Percentiles rank a stretch among this genome's conserved stretches.
Conservation (phyloP, 2,797 vertebrate genomes). For the Craterocephalus amniculus region DNA sequence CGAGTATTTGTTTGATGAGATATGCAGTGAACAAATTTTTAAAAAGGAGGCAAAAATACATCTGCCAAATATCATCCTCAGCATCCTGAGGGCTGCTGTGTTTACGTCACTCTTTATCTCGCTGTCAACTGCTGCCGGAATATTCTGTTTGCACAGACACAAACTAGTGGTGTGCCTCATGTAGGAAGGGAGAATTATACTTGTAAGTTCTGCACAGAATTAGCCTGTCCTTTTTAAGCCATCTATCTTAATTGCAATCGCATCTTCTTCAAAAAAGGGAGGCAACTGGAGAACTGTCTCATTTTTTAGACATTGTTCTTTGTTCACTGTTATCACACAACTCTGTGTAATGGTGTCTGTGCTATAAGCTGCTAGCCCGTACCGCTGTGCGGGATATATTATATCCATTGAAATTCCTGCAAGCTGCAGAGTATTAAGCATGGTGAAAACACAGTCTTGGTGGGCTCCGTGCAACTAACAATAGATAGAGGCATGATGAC, state of each 20-base stretch:
- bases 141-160: constrained; percentile 47
- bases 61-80: constrained; percentile 69
- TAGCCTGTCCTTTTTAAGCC: constrained; percentile 64
- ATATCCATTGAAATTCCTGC: constrained; percentile 74
- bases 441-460: constrained; percentile 71
- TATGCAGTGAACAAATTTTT: constrained; percentile 69
- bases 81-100: constrained; percentile 56
- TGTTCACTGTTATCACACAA: constrained; percentile 79
- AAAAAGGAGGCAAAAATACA: constrained; percentile 54
- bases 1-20: constrained; percentile 79
- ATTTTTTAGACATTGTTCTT: constrained; percentile 76
- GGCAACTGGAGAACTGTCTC: constrained; percentile 68
- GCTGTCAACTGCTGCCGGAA: constrained; percentile 45
- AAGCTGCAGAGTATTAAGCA: constrained; percentile 72
- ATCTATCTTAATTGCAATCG: constrained; percentile 84
- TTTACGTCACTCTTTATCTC: constrained; percentile 69
- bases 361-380: constrained; percentile 65
- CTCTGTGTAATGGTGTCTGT: constrained; percentile 76
- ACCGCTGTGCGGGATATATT: constrained; percentile 62
- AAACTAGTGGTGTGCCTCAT: constrained; percentile 29
- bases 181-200: constrained; percentile 58
- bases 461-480: constrained; percentile 72
- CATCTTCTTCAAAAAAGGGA: constrained; percentile 74
- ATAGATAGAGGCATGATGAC: constrained; percentile 81
- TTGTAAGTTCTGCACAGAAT: constrained; percentile 72